phyloP scores from a whole-genome alignment of 2,113 vertebrate species.

The Arvicanthis niloticus region DNA sequence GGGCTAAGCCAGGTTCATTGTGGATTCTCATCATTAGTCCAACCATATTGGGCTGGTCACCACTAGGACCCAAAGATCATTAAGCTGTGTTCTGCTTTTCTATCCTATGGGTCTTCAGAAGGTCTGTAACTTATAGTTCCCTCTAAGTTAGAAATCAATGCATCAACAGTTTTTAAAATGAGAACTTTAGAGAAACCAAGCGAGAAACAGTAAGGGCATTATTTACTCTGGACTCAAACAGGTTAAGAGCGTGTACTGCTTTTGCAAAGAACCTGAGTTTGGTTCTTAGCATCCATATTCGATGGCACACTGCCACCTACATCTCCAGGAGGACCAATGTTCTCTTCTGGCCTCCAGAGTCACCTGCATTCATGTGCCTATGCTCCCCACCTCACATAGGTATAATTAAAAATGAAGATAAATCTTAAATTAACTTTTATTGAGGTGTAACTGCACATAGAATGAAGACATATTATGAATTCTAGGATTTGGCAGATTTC shows the following conservation, averaged over 20 bases:
- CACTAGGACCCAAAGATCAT: neutral
- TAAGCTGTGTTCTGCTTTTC: neutral
- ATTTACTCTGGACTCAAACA: no score
- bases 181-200: constrained; percentile 63
- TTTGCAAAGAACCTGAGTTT: neutral
- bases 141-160: constrained; percentile 17
- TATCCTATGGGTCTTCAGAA: neutral
- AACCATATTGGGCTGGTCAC: neutral
- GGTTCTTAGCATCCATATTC: neutral
- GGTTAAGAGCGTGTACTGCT: no score
- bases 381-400: neutral
- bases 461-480: neutral
- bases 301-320: fast-evolving
- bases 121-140: neutral
- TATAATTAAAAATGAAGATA: neutral
- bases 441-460: neutral
- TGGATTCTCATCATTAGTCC: neutral
- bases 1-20: neutral
- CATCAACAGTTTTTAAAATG: constrained; percentile 3
- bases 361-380: neutral
- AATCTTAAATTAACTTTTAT: neutral
- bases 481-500: neutral
- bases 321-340: neutral
- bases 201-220: constrained; percentile 8
- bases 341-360: neutral